Conservation (phyloP, 2,113 vertebrate genomes). For the Ondatra zibethicus region DNA sequence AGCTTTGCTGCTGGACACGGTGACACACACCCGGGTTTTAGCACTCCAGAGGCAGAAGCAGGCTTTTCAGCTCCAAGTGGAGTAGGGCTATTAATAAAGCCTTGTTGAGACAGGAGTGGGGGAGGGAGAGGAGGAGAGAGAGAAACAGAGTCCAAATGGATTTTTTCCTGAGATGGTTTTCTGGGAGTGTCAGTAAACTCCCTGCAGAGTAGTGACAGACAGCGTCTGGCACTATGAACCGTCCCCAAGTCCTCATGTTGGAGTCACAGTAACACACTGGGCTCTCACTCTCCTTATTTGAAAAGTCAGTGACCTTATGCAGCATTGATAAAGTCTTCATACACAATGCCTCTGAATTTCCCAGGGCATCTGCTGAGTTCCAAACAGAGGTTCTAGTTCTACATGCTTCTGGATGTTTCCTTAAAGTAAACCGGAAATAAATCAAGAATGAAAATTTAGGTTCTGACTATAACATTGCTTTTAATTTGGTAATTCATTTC, state of each 20-base stretch:
- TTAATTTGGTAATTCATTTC: constrained; percentile 31
- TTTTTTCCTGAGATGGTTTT: neutral
- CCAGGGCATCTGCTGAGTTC: neutral
- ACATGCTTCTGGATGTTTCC: neutral
- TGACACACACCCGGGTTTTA: too few relatives aligned
- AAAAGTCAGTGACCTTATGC: neutral
- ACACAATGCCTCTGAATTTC: neutral
- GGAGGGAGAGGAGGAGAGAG: neutral
- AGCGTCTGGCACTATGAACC: neutral
- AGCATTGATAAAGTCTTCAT: neutral
- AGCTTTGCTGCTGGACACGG: neutral
- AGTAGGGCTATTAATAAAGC: neutral
- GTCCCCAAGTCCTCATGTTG: neutral
- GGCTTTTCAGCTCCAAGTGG: neutral
- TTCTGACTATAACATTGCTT: constrained; percentile 28
- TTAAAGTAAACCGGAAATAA: constrained; percentile 17
- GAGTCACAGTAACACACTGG: neutral
- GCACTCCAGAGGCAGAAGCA: neutral
- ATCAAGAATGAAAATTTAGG: constrained; percentile 11
- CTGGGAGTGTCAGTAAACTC: neutral
- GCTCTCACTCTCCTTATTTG: neutral
- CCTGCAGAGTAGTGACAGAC: neutral
- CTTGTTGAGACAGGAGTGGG: neutral
- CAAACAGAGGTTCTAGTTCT: neutral
- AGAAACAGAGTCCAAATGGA: neutral